Evolutionary conservation across 1,140 invertebrate genomes (phyloP).

Genomic region (Ooceraea biroi): DNA sequence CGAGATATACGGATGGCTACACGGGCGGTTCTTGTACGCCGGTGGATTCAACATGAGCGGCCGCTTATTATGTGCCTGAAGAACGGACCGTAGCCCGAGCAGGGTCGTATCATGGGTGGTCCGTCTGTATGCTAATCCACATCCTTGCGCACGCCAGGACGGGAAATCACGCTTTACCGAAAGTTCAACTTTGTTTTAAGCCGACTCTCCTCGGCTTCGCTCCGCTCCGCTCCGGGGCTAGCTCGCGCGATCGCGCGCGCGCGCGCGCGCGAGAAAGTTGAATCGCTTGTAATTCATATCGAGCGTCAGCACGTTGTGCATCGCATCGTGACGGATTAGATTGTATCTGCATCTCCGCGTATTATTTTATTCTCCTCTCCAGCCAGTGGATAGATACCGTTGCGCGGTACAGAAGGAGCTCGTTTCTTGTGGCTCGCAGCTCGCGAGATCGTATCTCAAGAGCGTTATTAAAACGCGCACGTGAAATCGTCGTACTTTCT

Average conservation of each 20-base stretch:
- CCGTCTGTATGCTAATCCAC: conserved; percentile 76
- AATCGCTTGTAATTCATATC: conserved; percentile 53
- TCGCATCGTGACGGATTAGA: conserved; percentile 54
- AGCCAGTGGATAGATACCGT: neutral
- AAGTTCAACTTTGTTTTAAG: conserved; percentile 63
- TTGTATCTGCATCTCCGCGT: conserved; percentile 38
- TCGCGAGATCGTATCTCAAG: neutral
- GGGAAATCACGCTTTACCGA: conserved; percentile 60
- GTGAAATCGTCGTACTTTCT: neutral
- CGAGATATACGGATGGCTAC: conserved; percentile 85
- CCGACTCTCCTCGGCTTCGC: conserved; percentile 1
- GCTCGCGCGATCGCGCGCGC: neutral
- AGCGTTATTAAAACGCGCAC: neutral
- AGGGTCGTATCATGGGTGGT: conserved; percentile 85
- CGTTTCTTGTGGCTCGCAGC: neutral
- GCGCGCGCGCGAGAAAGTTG: conserved; percentile 39
- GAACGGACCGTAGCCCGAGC: conserved; percentile 73
- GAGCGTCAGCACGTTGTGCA: conserved; percentile 52
- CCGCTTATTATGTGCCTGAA: conserved; percentile 83
- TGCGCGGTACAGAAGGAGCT: neutral
- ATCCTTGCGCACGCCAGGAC: conserved; percentile 50
- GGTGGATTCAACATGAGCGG: conserved; percentile 82
- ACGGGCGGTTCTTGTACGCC: conserved; percentile 83
- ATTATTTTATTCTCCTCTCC: conserved; percentile 13
- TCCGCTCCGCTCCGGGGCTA: conserved; percentile 12